phyloP scores from a whole-genome alignment of 2,113 vertebrate genomes.

The Callopanchax toddi region DNA sequence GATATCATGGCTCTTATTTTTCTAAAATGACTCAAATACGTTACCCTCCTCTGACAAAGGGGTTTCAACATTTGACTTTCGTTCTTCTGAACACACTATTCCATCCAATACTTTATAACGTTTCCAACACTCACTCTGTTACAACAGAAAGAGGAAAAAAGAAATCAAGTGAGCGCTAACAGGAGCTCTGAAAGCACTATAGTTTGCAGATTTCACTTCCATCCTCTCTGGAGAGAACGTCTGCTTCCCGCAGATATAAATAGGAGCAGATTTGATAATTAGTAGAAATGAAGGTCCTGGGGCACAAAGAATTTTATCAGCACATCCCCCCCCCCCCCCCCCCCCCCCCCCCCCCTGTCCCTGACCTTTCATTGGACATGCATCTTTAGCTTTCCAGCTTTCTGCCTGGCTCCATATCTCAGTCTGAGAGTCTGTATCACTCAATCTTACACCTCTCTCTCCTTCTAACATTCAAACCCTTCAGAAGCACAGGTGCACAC shows the following conservation, averaged over 20 bases:
- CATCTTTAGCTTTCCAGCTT: constrained; percentile 37
- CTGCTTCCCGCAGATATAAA: constrained; percentile 77
- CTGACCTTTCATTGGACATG: constrained; percentile 68
- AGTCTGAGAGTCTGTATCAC: constrained; percentile 10
- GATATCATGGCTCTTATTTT: constrained; percentile 3
- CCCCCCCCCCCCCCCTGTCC: constrained; percentile 49
- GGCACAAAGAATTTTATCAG: constrained; percentile 72
- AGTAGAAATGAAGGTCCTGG: constrained; percentile 73
- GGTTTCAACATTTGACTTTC: constrained; percentile 9
- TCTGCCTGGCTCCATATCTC: constrained; percentile 20
- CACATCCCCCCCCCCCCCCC: constrained; percentile 54
- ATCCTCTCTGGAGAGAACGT: constrained; percentile 64
- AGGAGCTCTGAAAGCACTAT: constrained; percentile 59
- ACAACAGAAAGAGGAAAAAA: constrained; percentile 49
- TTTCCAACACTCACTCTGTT: constrained; percentile 52
- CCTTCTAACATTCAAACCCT: constrained; percentile 25
- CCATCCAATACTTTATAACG: constrained; percentile 27
- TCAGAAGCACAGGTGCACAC: constrained; percentile 4
- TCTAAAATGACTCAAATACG: constrained; percentile 10
- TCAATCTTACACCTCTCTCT: constrained; percentile 12
- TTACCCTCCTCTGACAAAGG: neutral
- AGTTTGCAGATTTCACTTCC: constrained; percentile 78
- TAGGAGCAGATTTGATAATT: constrained; percentile 79
- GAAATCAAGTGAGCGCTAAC: constrained; percentile 56
- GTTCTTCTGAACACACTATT: constrained; percentile 12